Percentiles rank a stretch among this genome's conserved stretches.
These are phyloP conservation scores for Pterostichus niger DNA, from an alignment of 2,888 invertebrate genomes.

Conservation along the genomic window DNA sequence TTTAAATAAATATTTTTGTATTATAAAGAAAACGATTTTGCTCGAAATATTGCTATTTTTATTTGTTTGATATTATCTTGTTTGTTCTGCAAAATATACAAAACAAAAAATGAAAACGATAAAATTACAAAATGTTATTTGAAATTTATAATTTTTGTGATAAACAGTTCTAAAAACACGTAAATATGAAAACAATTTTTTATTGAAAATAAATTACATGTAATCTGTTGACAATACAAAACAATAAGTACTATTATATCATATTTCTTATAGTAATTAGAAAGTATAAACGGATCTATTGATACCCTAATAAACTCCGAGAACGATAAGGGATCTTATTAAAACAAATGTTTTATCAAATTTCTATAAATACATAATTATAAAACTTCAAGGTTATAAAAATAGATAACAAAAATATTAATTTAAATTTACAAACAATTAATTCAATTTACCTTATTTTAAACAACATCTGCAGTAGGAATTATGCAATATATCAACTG, in stretches of 20 bases:
- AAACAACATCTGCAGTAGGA: neutral
- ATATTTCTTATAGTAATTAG: no score
- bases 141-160: no score
- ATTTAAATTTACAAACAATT: no score
- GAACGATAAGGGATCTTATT: neutral
- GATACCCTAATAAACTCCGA: neutral
- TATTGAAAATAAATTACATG: neutral
- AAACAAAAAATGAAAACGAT: neutral
- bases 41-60: neutral
- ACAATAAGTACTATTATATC: neutral
- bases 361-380: neutral
- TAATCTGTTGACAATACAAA: neutral
- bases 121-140: neutral
- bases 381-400: neutral
- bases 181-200: neutral
- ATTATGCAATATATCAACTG: neutral
- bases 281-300: neutral
- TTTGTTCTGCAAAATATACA: neutral
- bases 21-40: neutral
- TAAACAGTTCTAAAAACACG: neutral
- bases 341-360: neutral
- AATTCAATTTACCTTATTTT: no score
- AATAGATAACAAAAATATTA: neutral
- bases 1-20: no score
- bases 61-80: neutral